Conservation (phyloP, 2,113 vertebrate species). For the Cyanocitta stelleri region DNA sequence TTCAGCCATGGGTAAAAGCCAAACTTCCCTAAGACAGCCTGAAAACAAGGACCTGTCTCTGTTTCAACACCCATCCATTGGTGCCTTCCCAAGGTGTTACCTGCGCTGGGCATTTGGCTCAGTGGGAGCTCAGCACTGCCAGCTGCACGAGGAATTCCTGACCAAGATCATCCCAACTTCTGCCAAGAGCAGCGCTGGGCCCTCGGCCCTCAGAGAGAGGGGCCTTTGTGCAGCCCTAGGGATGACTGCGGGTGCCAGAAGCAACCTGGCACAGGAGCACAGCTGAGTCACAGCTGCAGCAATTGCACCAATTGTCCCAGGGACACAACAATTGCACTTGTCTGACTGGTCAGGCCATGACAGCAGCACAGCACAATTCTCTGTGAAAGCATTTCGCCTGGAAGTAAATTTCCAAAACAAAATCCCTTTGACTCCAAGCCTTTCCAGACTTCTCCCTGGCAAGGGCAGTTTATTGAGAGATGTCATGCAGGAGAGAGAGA, state of each 20-base stretch:
- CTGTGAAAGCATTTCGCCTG: neutral
- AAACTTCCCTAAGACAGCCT: neutral
- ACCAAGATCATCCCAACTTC: neutral
- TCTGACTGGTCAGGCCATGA: neutral
- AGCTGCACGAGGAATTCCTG: neutral
- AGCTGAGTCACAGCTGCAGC: conserved; percentile 31
- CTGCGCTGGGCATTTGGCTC: neutral
- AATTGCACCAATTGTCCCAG: neutral
- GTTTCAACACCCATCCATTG: neutral
- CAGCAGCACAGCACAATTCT: neutral
- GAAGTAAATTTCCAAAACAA: neutral
- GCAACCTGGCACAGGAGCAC: conserved; percentile 7
- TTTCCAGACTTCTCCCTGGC: neutral
- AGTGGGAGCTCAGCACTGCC: rapidly evolving
- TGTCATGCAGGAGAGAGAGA: neutral
- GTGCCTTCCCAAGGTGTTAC: neutral
- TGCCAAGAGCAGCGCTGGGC: rapidly evolving
- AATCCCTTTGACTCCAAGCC: neutral
- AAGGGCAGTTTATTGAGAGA: neutral
- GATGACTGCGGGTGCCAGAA: neutral
- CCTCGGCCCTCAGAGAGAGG: neutral
- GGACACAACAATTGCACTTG: conserved; percentile 37
- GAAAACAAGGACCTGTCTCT: neutral
- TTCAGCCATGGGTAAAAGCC: neutral
- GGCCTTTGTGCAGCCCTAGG: neutral